Conservation (phyloP, 2,113 vertebrate genomes). For the Muntiacus muntjak region DNA sequence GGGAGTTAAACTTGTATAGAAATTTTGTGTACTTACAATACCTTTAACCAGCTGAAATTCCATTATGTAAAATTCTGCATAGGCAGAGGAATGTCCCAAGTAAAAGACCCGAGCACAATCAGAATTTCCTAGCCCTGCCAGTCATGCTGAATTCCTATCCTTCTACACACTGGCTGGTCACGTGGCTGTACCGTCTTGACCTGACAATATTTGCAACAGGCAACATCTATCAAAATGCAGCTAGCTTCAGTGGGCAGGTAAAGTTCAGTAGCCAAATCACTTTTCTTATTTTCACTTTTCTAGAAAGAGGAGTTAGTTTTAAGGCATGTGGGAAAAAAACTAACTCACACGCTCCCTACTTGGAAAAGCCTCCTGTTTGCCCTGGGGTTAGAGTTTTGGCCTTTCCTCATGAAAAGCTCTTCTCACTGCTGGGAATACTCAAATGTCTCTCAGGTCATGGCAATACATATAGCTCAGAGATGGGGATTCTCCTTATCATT, state of each 20-base stretch:
- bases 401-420: constrained; percentile 44
- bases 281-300: constrained; percentile 39
- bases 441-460: constrained; percentile 19
- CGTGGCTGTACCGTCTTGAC: neutral
- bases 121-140: neutral
- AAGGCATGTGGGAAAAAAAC: constrained; percentile 3
- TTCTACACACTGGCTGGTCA: neutral
- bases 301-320: constrained; percentile 47
- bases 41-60: neutral
- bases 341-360: neutral
- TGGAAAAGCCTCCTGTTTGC: constrained; percentile 43
- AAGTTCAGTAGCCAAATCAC: neutral
- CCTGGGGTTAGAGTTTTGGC: constrained; percentile 33
- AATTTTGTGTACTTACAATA: neutral
- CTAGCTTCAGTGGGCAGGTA: constrained; percentile 9
- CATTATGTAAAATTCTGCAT: neutral
- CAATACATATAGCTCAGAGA: neutral
- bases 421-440: constrained; percentile 22
- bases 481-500: constrained; percentile 7
- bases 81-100: neutral
- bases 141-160: neutral
- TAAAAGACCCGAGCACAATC: neutral
- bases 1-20: neutral
- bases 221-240: constrained; percentile 38
- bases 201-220: neutral